Conservation (phyloP, 2,797 vertebrate genomes). For the Schizopygopsis malacanthus region DNA sequence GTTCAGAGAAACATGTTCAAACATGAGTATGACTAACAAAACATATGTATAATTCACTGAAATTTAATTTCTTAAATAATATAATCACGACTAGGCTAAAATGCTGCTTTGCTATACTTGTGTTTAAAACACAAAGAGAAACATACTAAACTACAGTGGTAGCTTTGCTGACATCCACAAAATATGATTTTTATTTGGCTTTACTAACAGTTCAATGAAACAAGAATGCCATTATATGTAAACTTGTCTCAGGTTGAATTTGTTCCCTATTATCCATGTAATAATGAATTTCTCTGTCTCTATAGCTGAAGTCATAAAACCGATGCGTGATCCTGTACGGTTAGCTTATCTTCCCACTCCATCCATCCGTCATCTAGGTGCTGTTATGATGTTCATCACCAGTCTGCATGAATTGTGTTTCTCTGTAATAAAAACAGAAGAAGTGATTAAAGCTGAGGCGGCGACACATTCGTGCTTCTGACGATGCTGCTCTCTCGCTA, state of each 20-base stretch:
- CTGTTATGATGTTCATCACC: background rate
- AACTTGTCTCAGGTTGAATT: background rate
- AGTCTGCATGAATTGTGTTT: slow-evolving; percentile 1
- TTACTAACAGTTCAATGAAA: background rate
- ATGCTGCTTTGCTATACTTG: background rate
- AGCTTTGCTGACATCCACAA: background rate
- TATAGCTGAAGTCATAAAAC: background rate
- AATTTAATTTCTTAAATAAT: slow-evolving; percentile 70
- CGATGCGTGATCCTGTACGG: background rate
- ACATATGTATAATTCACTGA: slow-evolving; percentile 77
- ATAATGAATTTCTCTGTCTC: background rate
- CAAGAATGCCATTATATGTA: background rate
- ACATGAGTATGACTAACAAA: slow-evolving; percentile 72
- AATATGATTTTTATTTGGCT: background rate
- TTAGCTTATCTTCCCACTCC: background rate
- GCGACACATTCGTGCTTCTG: slow-evolving; percentile 61
- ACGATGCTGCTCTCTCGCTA: slow-evolving; percentile 72
- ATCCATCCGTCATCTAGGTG: background rate
- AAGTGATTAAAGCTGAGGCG: slow-evolving; percentile 45
- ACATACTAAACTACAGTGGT: too few relatives aligned
- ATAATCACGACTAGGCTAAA: background rate
- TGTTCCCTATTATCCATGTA: background rate
- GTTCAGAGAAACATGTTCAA: background rate
- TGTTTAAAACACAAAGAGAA: background rate
- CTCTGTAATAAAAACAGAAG: slow-evolving; percentile 38